These are phyloP conservation scores for Tenthredo distinguenda DNA, from an alignment of 2,888 invertebrate species.

Conservation along the genomic window DNA sequence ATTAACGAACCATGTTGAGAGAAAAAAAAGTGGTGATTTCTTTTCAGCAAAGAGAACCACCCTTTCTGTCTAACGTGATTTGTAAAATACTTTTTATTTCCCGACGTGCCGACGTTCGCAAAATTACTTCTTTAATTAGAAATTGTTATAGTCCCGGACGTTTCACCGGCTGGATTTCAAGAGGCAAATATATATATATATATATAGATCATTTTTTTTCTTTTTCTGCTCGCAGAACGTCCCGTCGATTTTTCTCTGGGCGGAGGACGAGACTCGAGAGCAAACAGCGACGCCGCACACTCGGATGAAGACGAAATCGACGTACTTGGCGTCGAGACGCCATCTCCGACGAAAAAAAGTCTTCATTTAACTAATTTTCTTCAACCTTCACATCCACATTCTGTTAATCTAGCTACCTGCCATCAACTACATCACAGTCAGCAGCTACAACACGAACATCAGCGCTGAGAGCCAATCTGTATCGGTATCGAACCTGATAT, in stretches of 20 bases:
- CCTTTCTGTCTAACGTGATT: slow-evolving; percentile 1
- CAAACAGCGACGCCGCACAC: slow-evolving; percentile 73
- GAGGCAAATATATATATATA: not conserved
- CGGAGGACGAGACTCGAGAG: slow-evolving; percentile 73
- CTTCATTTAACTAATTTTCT: slow-evolving; percentile 62
- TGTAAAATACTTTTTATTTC: not conserved
- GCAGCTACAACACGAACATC: slow-evolving; percentile 70
- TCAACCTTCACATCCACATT: slow-evolving; percentile 68
- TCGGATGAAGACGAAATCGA: slow-evolving; percentile 76
- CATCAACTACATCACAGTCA: slow-evolving; percentile 68
- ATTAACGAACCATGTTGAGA: not conserved
- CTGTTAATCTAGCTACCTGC: slow-evolving; percentile 63
- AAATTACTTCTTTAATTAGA: slow-evolving; percentile 34
- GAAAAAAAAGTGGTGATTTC: slow-evolving; percentile 12
- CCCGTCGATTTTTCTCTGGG: slow-evolving; percentile 74
- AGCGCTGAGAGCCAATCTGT: slow-evolving; percentile 69
- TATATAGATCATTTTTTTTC: not conserved
- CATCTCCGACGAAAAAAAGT: slow-evolving; percentile 62
- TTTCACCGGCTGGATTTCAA: not conserved
- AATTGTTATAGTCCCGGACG: not conserved
- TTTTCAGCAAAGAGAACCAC: slow-evolving; percentile 1
- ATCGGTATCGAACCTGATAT: not conserved
- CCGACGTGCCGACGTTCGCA: not conserved
- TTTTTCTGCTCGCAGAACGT: slow-evolving; percentile 66
- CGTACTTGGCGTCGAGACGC: slow-evolving; percentile 74